phyloP scores from a whole-genome alignment of 2,888 invertebrate genomes.

The Tetropium fuscum region DNA sequence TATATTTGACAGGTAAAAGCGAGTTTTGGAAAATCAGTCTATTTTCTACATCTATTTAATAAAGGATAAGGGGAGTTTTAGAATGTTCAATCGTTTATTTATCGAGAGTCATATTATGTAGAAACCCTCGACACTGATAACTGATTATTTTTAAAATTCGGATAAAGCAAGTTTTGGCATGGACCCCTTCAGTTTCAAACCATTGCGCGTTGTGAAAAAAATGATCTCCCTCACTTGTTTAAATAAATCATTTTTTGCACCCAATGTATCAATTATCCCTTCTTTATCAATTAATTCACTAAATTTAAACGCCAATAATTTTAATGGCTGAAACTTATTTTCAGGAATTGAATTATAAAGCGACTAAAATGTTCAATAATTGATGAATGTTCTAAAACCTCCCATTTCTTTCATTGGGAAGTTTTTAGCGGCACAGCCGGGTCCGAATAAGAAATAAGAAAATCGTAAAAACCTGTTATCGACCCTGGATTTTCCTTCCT shows the following conservation, averaged over 20 bases:
- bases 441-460: slow-evolving; percentile 40
- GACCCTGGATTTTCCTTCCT: slow-evolving; percentile 40
- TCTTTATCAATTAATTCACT: slow-evolving; percentile 30
- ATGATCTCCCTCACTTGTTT: no score
- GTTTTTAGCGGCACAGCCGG: slow-evolving; percentile 34
- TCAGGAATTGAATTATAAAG: slow-evolving; percentile 41
- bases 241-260: no score
- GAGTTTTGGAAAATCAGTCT: neutral
- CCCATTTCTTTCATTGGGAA: slow-evolving; percentile 33
- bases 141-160: neutral
- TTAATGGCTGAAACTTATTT: slow-evolving; percentile 35
- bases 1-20: neutral
- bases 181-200: neutral
- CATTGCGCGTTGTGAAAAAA: no score
- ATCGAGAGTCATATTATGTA: neutral
- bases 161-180: neutral
- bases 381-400: slow-evolving; percentile 39
- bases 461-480: slow-evolving; percentile 48
- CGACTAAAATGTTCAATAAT: slow-evolving; percentile 42
- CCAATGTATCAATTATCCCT: no score
- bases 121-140: neutral
- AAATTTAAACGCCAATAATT: slow-evolving; percentile 34
- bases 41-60: neutral
- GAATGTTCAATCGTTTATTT: neutral
- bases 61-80: neutral